phyloP scores from a whole-genome alignment of 2,797 vertebrate species.

The Sebastes oblongus region DNA sequence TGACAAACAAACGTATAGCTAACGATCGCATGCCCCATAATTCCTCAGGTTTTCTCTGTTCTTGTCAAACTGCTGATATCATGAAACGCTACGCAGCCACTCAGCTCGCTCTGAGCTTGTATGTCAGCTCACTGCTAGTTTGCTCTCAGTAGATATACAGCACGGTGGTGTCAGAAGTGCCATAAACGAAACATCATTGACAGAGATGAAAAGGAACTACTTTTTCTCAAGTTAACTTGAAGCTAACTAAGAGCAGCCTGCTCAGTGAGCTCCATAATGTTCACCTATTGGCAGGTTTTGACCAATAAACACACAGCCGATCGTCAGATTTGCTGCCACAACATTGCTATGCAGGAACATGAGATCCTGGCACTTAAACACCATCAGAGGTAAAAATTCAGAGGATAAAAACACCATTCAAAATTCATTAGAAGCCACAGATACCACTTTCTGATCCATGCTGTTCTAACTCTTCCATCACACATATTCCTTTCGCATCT shows the following conservation, averaged over 20 bases:
- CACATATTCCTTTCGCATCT: constrained; percentile 42
- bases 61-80: constrained; percentile 53
- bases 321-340: constrained; percentile 10
- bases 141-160: constrained; percentile 36
- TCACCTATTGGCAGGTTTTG: background rate
- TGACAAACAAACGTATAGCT: constrained; percentile 47
- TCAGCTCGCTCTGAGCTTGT: constrained; percentile 14
- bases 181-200: constrained; percentile 15
- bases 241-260: background rate
- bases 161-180: constrained; percentile 17
- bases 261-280: background rate
- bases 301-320: constrained; percentile 14
- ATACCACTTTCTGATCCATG: constrained; percentile 42
- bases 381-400: constrained; percentile 42
- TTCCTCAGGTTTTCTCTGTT: constrained; percentile 34
- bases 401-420: constrained; percentile 50
- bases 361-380: constrained; percentile 33
- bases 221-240: constrained; percentile 15
- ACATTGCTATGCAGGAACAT: background rate
- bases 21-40: constrained; percentile 49
- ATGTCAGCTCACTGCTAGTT: constrained; percentile 25
- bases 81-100: constrained; percentile 5
- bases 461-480: constrained; percentile 30
- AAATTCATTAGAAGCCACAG: constrained; percentile 50
- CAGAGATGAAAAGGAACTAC: background rate